Evolutionary conservation across 2,113 vertebrate genomes (phyloP).

Genomic region (Grammomys surdaster): DNA sequence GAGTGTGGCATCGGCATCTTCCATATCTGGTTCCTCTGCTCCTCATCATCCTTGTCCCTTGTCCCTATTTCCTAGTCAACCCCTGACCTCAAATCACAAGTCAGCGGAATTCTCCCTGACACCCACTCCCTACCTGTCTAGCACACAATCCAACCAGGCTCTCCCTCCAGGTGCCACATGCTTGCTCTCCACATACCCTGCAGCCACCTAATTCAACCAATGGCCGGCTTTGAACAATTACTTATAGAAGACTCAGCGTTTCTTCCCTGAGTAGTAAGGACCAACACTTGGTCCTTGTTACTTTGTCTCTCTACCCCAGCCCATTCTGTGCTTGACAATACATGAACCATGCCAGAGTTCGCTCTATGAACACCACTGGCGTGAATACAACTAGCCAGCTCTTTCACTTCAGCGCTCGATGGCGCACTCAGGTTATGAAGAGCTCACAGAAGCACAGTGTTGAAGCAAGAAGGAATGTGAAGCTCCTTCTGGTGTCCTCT

Average conservation of each 20-base stretch:
- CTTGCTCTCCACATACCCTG: no score
- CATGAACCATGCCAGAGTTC: not conserved
- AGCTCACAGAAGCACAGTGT: not conserved
- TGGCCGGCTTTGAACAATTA: not conserved
- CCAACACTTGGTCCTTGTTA: not conserved
- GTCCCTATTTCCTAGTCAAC: not conserved
- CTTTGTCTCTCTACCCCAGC: not conserved
- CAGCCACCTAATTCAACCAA: not conserved
- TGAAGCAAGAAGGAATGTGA: not conserved
- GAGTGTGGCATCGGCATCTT: accelerated
- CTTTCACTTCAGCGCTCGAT: not conserved
- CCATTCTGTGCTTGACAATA: not conserved
- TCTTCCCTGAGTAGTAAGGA: not conserved
- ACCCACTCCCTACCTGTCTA: not conserved
- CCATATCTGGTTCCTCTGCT: not conserved
- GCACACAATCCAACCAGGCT: not conserved
- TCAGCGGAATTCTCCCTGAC: not conserved
- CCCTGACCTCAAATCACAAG: not conserved
- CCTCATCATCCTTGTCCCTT: not conserved
- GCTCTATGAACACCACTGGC: not conserved
- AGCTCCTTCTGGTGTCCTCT: not conserved
- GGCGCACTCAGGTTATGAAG: no score
- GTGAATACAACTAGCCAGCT: not conserved
- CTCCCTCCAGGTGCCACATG: not conserved
- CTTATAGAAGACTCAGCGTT: not conserved